Conservation (phyloP, 1,140 invertebrate species). For the Eupeodes corollae region DNA sequence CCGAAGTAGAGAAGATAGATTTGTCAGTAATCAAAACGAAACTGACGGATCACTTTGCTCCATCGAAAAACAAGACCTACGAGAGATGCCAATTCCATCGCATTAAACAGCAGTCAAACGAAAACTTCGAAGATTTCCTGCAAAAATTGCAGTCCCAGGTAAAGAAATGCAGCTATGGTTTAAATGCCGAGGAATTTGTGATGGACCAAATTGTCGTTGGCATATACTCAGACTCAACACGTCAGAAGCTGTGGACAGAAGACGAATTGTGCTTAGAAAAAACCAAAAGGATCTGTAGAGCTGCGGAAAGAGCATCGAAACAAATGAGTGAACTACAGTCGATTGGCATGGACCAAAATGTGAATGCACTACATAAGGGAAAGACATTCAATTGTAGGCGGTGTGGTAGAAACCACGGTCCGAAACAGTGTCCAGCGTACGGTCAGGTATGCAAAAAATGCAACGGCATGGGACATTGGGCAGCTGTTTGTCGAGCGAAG, state of each 20-base stretch:
- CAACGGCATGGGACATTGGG: slow-evolving; percentile 6
- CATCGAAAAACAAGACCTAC: neutral
- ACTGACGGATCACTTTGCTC: neutral
- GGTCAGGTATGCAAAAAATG: slow-evolving; percentile 8
- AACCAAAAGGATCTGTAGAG: slow-evolving; percentile 3
- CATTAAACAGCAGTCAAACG: slow-evolving; percentile 1
- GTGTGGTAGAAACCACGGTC: slow-evolving; percentile 4
- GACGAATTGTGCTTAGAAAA: neutral
- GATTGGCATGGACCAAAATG: neutral
- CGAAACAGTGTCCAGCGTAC: slow-evolving; percentile 8
- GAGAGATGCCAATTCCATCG: neutral
- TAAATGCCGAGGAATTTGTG: neutral
- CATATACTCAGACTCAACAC: neutral
- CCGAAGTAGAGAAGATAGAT: neutral
- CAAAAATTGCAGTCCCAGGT: neutral
- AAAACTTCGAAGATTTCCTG: slow-evolving; percentile 3
- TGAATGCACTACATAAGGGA: neutral
- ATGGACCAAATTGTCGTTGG: slow-evolving; percentile 4
- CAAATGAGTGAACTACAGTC: slow-evolving; percentile 2
- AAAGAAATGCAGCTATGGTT: neutral
- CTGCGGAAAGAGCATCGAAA: slow-evolving; percentile 1
- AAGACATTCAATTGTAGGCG: slow-evolving; percentile 2
- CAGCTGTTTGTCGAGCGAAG: neutral
- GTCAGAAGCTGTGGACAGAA: slow-evolving; percentile 1
- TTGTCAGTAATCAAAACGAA: neutral